A percentile compares a stretch with the other conserved stretches of the same genome.
Conservation (phyloP, 2,113 vertebrate species). For the Rhodinocichla rosea region DNA sequence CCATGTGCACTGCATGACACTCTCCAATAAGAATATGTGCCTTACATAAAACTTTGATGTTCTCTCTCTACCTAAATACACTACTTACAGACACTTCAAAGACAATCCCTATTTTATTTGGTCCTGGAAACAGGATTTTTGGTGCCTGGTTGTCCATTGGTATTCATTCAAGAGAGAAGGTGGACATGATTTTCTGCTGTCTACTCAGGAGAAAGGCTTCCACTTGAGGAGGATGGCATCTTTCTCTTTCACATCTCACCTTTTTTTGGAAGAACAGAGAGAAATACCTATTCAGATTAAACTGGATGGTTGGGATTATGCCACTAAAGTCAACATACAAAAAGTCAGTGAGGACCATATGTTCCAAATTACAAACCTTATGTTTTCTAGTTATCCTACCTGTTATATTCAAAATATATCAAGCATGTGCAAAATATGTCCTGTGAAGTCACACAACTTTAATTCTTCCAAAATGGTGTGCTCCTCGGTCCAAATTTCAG, state of each 20-base stretch:
- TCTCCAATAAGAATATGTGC: not conserved
- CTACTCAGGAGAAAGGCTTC: not conserved
- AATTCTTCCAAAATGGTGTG: not conserved
- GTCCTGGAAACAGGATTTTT: not conserved
- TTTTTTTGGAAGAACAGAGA: not conserved
- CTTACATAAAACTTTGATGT: not conserved
- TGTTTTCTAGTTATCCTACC: no score
- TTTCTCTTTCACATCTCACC: not conserved
- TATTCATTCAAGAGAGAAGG: not conserved
- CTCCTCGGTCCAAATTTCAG: not conserved
- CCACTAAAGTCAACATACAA: not conserved
- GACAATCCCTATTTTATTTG: not conserved
- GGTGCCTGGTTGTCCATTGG: rapidly evolving
- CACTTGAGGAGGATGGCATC: not conserved
- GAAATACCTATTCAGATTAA: not conserved
- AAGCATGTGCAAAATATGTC: not conserved
- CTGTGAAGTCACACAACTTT: not conserved
- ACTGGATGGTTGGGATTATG: not conserved
- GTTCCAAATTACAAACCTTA: not conserved
- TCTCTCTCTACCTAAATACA: not conserved
- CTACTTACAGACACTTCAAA: not conserved
- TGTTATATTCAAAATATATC: not conserved
- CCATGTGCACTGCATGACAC: not conserved
- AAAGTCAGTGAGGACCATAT: not conserved
- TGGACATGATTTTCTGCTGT: not conserved